A percentile compares a stretch with the other conserved stretches of the same genome.
Conservation (phyloP, 2,888 invertebrate genomes). For the Volucella bombylans region DNA sequence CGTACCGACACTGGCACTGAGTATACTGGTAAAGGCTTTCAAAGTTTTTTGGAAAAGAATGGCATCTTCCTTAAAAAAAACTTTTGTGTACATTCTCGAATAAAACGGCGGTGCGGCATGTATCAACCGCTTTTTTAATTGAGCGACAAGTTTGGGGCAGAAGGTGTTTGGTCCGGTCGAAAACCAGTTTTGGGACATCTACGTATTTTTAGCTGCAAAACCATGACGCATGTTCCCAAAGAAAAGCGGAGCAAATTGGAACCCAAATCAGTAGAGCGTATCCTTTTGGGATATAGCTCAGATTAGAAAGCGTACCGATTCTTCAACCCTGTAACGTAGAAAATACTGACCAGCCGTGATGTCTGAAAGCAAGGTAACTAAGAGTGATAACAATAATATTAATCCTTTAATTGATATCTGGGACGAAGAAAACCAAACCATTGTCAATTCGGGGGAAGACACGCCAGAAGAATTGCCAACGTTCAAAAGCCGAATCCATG, state of each 20-base stretch:
- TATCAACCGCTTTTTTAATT: neutral
- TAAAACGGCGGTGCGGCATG: neutral
- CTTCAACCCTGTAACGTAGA: neutral
- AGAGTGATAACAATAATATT: too few species aligned
- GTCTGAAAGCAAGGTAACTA: too few species aligned
- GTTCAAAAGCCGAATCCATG: too few species aligned
- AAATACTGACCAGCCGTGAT: neutral
- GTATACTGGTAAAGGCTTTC: too few species aligned
- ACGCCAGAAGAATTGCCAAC: too few species aligned
- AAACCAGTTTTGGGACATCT: neutral
- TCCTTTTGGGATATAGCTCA: neutral
- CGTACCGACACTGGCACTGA: too few species aligned
- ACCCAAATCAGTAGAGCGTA: neutral
- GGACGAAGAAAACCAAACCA: too few species aligned
- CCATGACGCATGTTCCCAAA: neutral
- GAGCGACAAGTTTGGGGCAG: neutral
- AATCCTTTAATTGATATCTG: too few species aligned
- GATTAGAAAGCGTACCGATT: neutral
- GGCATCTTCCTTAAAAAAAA: too few species aligned
- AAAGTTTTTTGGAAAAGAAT: too few species aligned
- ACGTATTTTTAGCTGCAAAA: constrained; percentile 1
- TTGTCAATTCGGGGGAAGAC: too few species aligned
- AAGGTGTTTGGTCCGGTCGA: neutral
- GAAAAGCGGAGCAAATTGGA: neutral
- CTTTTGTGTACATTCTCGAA: too few species aligned